Base-by-base conservation (phyloP, 1,140 invertebrate genomes). In the Drosophila ogumai region DNA sequence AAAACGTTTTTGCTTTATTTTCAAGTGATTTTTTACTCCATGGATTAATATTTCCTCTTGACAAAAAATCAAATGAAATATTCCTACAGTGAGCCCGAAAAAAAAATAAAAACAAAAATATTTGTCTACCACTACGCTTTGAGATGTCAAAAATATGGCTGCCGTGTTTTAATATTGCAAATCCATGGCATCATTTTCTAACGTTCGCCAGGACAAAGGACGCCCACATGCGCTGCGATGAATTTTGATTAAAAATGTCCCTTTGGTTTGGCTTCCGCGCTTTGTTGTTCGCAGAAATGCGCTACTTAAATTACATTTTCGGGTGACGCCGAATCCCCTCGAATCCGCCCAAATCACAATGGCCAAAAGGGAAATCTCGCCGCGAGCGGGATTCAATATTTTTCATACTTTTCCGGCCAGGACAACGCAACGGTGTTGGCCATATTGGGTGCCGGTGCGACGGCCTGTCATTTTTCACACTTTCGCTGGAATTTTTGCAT, bases 221-320 rank as follows among this genome's bases (percentile, higher is more conserved):
- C 38, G 3, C 22, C 52, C 68, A 36, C 44, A 71, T 58, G 44
- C 44, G 36, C 22, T 44, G 9, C 46, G 46, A 15, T 72, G 69
- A 57, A 66, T 71, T 87, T 88, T 88, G 67, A 88, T 82, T 88
- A 82, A 88, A 87, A 76, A 56, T 82, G 44, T 69, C 41, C 65
- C 61, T 71, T 66, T 82, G 67, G 79, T 77, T 80, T 80, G 84
- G 84, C 79, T 87, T 87, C 71, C 12, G 55, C 25, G 31, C 28
- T 60, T 40, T 59, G 66, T 68, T 63, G 58, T 59, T 61, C 44
- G 38, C 43, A 19, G 50, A 58, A 85, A 81, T 76, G 49, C 76
- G 75, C 55, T 82, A 75, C 64, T 86, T 71, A 79, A 75, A 86
- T 86, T 81, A 74, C 44, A 81, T 86, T 86, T 78, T 78, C 36